Evolutionary conservation across 2,797 vertebrate genomes (phyloP), one percentile per base, ranked within the genome.

Genomic region (Thunnus albacares): DNA sequence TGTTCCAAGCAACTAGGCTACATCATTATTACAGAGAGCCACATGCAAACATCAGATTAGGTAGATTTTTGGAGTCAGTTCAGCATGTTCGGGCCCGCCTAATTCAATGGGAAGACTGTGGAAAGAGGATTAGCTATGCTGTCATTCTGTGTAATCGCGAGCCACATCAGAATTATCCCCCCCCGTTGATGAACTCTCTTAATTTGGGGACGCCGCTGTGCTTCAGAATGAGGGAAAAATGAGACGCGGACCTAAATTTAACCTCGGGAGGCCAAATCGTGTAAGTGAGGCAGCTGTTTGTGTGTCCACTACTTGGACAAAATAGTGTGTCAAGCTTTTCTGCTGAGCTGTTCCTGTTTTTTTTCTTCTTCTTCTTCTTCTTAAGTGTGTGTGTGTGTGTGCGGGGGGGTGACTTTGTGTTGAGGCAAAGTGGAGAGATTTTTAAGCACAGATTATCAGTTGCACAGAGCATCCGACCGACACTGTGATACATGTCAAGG

Each of bases 121-220:
- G 3, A 86, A 87, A 87, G 84, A 81, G 90, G 90, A 91, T 93
- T 92, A 90, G 56, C 80, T 24, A 26, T 55, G 85, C 87, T 87
- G 89, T 90, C 88, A 91, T 88, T 90, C 87, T 76, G 51, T 80
- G 83, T 89, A 90, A 92, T 87, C 80, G 13, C 61, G 61, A 10
- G 75, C 72, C 83, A 85, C 80, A 87, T 88, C 83, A 90, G 80
- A 89, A 68, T 77, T 49, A 43, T 53, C 79, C 82, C 80, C 17
- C 45, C 82, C 85, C 5, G 82, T 58, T 82, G 84, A 85, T 86
- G 75, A 92, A 91, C 70, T 86, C 81, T 58, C 77, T 74, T 91
- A 83, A 90, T 85, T 88, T 87, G 83, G 75, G 78, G 78, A 89
- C 10, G 80, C 9, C 74, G 86, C 72, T 3, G 45, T 58, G 75